phyloP scores from a whole-genome alignment of 2,113 vertebrate genomes.

The Crocuta crocuta region DNA sequence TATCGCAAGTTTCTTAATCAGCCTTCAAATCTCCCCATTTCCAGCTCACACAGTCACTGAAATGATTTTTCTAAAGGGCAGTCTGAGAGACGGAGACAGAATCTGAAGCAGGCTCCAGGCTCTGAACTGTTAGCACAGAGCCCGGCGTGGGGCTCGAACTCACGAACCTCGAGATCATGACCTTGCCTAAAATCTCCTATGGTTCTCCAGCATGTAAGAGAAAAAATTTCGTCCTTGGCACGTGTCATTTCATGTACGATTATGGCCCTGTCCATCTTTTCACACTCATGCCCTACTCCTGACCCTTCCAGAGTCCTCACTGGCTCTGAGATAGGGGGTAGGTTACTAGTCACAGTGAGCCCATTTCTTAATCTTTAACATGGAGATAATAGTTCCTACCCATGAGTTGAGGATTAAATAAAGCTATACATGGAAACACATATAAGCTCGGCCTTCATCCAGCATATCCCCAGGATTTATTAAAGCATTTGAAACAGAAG shows the following conservation, averaged over 20 bases:
- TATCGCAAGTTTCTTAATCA: not conserved
- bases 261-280: not conserved
- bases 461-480: not conserved
- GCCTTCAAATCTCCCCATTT: not conserved
- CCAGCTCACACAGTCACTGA: not conserved
- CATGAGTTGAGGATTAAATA: not conserved
- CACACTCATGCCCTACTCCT: not conserved
- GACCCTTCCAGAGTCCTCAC: not conserved
- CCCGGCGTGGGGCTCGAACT: too few species aligned
- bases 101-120: too few species aligned
- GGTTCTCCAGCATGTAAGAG: not conserved
- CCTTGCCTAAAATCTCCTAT: not conserved
- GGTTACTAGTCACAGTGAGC: not conserved
- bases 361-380: not conserved
- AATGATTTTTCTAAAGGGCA: not conserved
- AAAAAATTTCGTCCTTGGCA: not conserved
- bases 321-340: not conserved
- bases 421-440: not conserved
- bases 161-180: too few species aligned
- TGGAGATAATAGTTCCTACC: not conserved
- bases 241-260: not conserved
- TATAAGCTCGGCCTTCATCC: not conserved
- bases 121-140: too few species aligned
- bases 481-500: not conserved
- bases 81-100: too few species aligned